Percentiles rank a stretch among this genome's conserved stretches.
Conservation (phyloP, 2,113 vertebrate species). For the Calcarius ornatus region DNA sequence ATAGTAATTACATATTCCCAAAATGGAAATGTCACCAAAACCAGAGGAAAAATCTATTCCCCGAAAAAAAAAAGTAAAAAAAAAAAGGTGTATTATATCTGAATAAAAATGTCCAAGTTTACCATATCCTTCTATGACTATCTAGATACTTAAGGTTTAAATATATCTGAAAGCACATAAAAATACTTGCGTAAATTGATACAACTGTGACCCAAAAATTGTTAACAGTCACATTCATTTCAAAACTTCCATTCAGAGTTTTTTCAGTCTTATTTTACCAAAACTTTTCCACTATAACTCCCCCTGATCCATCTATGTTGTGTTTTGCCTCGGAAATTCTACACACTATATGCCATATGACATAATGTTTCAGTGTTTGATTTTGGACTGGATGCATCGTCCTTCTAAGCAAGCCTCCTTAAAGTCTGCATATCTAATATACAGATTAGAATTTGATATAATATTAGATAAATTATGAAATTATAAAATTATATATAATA, state of each 20-base stretch:
- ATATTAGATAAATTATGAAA: not conserved
- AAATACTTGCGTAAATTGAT: not conserved
- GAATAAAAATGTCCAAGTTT: not conserved
- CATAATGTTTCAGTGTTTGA: not conserved
- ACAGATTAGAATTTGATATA: not conserved
- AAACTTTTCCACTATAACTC: accelerated
- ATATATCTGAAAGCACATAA: not conserved
- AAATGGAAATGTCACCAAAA: not conserved
- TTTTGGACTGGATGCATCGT: not conserved
- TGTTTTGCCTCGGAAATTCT: not conserved
- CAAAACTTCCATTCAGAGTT: not conserved
- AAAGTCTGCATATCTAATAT: not conserved
- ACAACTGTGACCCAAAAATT: not conserved
- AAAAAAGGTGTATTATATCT: not conserved
- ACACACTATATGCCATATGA: too few relatives aligned
- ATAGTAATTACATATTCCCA: not conserved
- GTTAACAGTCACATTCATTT: not conserved
- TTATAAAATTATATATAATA: not conserved
- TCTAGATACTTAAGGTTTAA: not conserved
- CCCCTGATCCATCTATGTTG: not conserved
- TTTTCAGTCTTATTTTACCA: not conserved
- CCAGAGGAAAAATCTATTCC: not conserved
- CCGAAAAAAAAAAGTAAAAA: not conserved
- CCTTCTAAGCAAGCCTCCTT: not conserved
- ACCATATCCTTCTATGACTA: not conserved